Base-by-base conservation (phyloP, 2,888 invertebrate genomes). In the Allygus modestus region DNA sequence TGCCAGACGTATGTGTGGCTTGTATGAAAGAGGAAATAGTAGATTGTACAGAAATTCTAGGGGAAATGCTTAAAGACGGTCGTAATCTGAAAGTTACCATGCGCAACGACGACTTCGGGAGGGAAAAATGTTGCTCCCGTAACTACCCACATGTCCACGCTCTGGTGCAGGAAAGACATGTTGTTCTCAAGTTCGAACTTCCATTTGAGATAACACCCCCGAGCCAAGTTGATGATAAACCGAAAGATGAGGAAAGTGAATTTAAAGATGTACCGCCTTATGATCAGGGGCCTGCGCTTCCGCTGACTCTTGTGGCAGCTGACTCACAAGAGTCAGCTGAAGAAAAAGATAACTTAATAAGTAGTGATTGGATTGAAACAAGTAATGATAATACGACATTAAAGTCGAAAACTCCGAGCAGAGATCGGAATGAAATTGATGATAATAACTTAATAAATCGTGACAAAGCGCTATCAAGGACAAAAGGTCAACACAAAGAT, bases 141-240 rank as follows among this genome's bases (percentile, higher is more conserved):
- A 65, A 5, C 4, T 65, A 65, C 31, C 65, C 65, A 1, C 65
- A 65, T 31, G 65, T 65, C 17, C 65, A 65, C 12, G 65, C 65
- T 0, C 0, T 65, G 12, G 65, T 65, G 17, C 28, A 65, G 17
- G 65, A 65, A 0, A 65, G 20, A 28, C 65, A 65, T 65, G 65
- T 65, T 15, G 65, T 65, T 4, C 31, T 65, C 5, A 65, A 65
- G 31, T 65, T 65, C 15, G 28, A 65, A 15, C 7, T 65, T 0
- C 65, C 65, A 31, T 65, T 31, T 31, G 28, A 65, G 17, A 17
- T 28, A 65, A 65, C 12, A 15, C 65, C 65, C 17, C 15, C 65
- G 9, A 15, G 23, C 23, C 4, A 23, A 23, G 54, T 23, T 9
- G 23, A 28, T 28, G 31, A 28, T 31, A 65, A 65, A 31, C 5